Base-by-base conservation (phyloP, 1,140 invertebrate species). In the Aphidius ervi region DNA sequence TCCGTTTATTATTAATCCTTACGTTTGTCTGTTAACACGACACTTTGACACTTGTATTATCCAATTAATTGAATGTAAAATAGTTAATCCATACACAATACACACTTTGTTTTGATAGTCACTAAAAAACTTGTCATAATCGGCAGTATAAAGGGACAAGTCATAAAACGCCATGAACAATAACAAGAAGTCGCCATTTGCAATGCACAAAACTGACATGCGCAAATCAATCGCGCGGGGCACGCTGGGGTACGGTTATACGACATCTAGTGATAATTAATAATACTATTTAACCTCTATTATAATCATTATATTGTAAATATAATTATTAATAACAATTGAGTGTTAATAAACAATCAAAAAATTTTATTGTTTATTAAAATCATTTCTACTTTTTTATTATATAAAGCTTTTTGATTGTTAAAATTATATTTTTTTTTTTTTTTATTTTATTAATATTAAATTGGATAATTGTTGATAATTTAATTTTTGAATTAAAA, bases 141-240 rank as follows among this genome's bases (percentile, higher is more conserved):
- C 78, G 77, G 76, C 76, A 80, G 83, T 81, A 82, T 83, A 82
- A 83, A 81, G 77, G 80, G 81, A 81, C 80, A 79, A 83, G 81
- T 85, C 79, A 81, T 81, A 81, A 82, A 85, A 83, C 82, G 83
- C 84, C 85, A 85, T 81, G 83, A 85, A 87, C 85, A 87, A 87
- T 87, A 88, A 87, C 85, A 87, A 86, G 83, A 80, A 73, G 84
- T 83, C 85, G 86, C 86, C 86, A 88, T 88, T 87, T 88, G 86
- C 86, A 87, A 86, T 86, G 81, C 80, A 75, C 75, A 67, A 74
- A 82, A 79, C 80, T 83, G 83, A 84, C 85, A 85, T 86, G 84
- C 83, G 83, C 82, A 82, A 80, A 82, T 81, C 80, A 82, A 82
- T 82, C 74, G 74, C 76, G 78, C 78, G 73, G 68, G 71, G 78